Percentiles rank a stretch among this genome's conserved stretches.
phyloP scores from a whole-genome alignment of 2,113 vertebrate species.

The Falcunculus frontatus region DNA sequence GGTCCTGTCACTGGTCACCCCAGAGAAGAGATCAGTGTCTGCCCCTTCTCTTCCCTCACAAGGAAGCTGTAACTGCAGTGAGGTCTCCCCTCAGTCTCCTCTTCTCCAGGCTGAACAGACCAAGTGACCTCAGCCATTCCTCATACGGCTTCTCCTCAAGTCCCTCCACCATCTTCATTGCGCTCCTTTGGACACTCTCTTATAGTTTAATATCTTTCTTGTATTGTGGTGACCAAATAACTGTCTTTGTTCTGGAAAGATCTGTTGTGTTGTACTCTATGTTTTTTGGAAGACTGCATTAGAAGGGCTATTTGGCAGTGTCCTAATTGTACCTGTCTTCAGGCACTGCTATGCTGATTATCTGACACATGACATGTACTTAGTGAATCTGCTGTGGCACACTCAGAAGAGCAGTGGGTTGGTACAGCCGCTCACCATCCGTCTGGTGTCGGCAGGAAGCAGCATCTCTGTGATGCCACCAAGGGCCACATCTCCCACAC shows the following conservation, averaged over 20 bases:
- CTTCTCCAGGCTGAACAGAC: not conserved
- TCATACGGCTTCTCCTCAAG: fast-evolving
- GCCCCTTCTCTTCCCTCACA: not conserved
- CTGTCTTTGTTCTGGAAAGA: not conserved
- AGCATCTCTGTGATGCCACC: not conserved
- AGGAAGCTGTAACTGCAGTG: not conserved
- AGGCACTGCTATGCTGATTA: not conserved
- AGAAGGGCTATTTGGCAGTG: not conserved
- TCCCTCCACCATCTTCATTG: not conserved
- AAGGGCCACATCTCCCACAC: fast-evolving
- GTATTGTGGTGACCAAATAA: not conserved
- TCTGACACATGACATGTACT: fast-evolving
- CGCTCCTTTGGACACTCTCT: not conserved
- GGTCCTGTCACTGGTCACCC: not conserved
- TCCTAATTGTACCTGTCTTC: not conserved
- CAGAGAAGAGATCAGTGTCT: not conserved
- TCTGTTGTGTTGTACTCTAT: not conserved
- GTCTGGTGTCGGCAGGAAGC: not conserved
- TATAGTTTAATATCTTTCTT: not conserved
- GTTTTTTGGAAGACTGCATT: not conserved
- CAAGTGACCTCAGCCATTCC: not conserved
- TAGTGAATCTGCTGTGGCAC: not conserved
- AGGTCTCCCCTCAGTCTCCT: not conserved
- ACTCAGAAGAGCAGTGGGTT: not conserved
- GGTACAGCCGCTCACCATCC: not conserved